Conservation (phyloP, 2,888 invertebrate species). For the Eueremaeus valkanovi region DNA sequence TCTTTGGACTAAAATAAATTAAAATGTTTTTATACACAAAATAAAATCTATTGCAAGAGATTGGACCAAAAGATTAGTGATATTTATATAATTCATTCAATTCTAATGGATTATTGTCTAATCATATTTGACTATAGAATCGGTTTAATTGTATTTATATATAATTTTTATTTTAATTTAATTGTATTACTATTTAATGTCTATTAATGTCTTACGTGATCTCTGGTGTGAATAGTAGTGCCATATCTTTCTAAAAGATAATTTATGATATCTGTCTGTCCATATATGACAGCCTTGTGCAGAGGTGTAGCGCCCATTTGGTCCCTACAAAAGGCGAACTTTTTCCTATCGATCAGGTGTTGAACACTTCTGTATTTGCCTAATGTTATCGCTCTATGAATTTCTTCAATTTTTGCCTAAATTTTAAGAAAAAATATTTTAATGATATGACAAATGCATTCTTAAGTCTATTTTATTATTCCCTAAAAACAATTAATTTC, state of each 20-base stretch:
- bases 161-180: no score
- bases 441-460: no score
- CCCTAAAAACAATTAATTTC: background rate
- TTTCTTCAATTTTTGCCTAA: slow-evolving; percentile 84
- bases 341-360: slow-evolving; percentile 52
- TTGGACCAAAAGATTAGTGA: no score
- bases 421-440: slow-evolving; percentile 55
- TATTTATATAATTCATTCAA: no score
- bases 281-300: slow-evolving; percentile 79
- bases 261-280: slow-evolving; percentile 74
- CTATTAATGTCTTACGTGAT: slow-evolving; percentile 52
- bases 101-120: no score
- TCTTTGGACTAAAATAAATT: no score
- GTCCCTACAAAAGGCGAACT: slow-evolving; percentile 49
- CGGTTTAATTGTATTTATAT: no score
- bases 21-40: no score
- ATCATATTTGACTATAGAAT: no score
- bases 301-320: slow-evolving; percentile 57
- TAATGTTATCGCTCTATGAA: slow-evolving; percentile 77
- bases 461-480: no score
- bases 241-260: slow-evolving; percentile 59
- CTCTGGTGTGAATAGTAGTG: slow-evolving; percentile 53
- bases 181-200: no score
- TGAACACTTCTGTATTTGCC: slow-evolving; percentile 66
- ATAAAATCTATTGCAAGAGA: no score